Evolutionary conservation across 2,113 vertebrate genomes (phyloP).

Genomic region (Hypanus sabinus): DNA sequence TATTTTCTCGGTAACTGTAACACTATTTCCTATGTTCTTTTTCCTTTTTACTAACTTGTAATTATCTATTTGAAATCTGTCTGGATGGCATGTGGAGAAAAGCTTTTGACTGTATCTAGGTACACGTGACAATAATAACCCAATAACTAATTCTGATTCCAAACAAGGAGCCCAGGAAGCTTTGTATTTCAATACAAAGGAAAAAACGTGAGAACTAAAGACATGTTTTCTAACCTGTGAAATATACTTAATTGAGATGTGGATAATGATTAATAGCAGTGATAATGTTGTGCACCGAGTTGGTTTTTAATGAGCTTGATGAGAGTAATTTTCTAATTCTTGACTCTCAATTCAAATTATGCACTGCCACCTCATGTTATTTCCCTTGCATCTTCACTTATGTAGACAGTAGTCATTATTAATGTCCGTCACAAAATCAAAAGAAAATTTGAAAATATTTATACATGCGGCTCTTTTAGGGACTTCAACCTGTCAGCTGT

Average conservation of each 20-base stretch:
- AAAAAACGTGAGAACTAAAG: background rate
- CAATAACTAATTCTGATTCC: too few relatives aligned
- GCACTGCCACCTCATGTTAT: background rate
- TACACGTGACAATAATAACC: too few relatives aligned
- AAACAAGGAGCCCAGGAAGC: background rate
- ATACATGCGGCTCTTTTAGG: background rate
- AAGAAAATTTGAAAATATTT: background rate
- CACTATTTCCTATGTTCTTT: too few relatives aligned
- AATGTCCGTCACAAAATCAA: background rate
- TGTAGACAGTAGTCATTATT: background rate
- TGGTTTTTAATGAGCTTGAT: background rate
- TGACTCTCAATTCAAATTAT: background rate
- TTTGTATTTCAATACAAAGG: background rate
- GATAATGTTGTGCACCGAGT: background rate
- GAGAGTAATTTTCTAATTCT: background rate
- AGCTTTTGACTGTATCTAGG: too few relatives aligned
- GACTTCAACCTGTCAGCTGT: background rate
- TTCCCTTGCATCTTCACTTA: background rate
- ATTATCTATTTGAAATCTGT: too few relatives aligned
- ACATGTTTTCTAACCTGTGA: background rate
- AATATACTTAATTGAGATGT: background rate
- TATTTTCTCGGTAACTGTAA: too few relatives aligned
- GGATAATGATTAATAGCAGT: conserved; percentile 11
- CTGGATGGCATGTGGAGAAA: too few relatives aligned
- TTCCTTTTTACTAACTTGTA: too few relatives aligned